Conservation (phyloP, 2,888 invertebrate species). For the Lithophane socia region DNA sequence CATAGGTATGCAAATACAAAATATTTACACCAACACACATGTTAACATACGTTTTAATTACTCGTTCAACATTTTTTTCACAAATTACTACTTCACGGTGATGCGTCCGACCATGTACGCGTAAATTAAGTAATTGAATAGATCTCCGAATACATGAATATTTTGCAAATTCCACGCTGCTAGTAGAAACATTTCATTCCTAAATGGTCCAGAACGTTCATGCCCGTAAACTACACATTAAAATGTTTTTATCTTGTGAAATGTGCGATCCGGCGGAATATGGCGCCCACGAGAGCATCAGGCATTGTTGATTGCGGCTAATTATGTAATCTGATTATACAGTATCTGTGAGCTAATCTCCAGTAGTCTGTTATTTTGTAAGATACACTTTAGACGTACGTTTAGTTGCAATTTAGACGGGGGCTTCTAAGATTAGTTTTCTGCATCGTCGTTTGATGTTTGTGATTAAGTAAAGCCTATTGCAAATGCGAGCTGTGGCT, state of each 20-base stretch:
- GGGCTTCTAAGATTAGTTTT: constrained; percentile 54
- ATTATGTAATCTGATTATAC: constrained; percentile 69
- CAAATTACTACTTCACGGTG: constrained; percentile 27
- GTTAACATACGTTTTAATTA: constrained; percentile 9
- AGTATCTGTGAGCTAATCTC: constrained; percentile 63
- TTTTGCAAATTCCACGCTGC: constrained; percentile 30
- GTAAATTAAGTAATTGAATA: constrained; percentile 34
- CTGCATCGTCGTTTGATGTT: constrained; percentile 50
- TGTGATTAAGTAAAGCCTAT: constrained; percentile 47
- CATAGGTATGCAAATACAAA: neutral
- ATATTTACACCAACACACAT: constrained; percentile 10
- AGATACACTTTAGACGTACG: constrained; percentile 56
- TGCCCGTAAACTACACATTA: constrained; percentile 56
- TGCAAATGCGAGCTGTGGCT: constrained; percentile 34
- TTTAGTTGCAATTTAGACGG: constrained; percentile 60
- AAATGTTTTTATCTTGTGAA: constrained; percentile 60
- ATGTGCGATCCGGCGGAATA: constrained; percentile 54
- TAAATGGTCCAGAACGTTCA: constrained; percentile 55
- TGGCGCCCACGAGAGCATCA: constrained; percentile 54
- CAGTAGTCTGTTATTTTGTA: constrained; percentile 66
- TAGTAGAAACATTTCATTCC: constrained; percentile 45
- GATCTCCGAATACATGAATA: constrained; percentile 7
- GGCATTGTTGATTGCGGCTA: constrained; percentile 63
- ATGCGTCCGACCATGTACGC: neutral
- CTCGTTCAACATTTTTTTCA: constrained; percentile 2